Percentiles rank a stretch among this genome's conserved stretches.
Conservation (phyloP, 2,797 vertebrate genomes). For the Cephalopachus bancanus region DNA sequence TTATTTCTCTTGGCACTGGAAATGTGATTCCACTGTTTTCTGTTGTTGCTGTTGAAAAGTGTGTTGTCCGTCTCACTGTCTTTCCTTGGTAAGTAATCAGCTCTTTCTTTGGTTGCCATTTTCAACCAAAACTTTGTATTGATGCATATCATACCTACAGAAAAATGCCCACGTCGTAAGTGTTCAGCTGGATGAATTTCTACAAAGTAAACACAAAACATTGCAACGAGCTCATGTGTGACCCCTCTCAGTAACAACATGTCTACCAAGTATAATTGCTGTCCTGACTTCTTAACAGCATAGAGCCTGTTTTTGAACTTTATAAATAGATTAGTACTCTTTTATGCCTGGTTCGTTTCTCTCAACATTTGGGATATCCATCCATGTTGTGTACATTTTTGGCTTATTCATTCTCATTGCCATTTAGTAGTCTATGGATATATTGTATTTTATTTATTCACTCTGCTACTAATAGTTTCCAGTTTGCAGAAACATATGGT, state of each 20-base stretch:
- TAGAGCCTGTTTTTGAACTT: not conserved
- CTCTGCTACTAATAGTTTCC: not conserved
- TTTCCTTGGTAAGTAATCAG: not conserved
- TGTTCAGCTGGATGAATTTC: not conserved
- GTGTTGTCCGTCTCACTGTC: not conserved
- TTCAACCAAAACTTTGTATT: not conserved
- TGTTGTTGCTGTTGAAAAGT: not conserved
- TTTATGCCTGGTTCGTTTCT: not conserved
- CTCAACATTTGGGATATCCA: not conserved
- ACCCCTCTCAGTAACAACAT: not conserved
- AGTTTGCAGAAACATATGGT: not conserved
- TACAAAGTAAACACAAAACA: not conserved
- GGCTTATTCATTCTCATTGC: not conserved
- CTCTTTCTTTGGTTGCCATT: not conserved
- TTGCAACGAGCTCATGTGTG: not conserved
- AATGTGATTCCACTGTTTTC: not conserved
- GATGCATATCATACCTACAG: not conserved
- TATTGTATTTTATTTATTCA: not conserved
- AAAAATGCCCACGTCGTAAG: not conserved
- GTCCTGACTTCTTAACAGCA: not conserved
- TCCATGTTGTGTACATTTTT: rapidly evolving
- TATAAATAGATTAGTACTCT: not conserved
- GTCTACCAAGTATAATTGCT: not conserved
- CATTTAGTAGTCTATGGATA: not conserved
- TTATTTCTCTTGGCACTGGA: not conserved